Conservation (phyloP, 2,113 vertebrate genomes). For the Uria aalge region DNA sequence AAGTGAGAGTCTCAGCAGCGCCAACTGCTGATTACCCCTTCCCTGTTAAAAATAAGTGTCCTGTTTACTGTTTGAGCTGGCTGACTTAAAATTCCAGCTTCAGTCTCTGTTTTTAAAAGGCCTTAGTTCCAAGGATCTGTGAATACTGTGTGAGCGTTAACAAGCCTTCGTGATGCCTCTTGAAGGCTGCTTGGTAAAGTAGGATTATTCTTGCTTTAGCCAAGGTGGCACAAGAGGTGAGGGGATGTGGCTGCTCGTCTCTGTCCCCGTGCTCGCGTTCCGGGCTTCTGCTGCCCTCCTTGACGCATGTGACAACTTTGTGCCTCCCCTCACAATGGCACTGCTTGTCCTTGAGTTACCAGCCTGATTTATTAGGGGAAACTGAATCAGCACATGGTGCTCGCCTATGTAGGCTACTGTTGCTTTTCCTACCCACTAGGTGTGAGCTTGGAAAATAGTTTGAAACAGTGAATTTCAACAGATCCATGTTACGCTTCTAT, state of each 20-base stretch:
- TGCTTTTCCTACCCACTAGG: slow-evolving; percentile 13
- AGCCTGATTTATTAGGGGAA: background rate
- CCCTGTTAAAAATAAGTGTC: background rate
- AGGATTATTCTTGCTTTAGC: background rate
- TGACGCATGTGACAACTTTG: background rate
- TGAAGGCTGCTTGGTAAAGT: background rate
- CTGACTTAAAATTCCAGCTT: background rate
- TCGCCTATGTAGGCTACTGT: background rate
- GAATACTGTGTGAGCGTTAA: background rate
- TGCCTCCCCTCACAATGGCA: background rate
- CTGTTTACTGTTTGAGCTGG: background rate
- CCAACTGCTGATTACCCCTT: background rate
- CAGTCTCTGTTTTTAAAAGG: background rate
- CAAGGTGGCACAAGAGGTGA: background rate
- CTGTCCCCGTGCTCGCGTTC: accelerated
- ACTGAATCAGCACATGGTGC: background rate
- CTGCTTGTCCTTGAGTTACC: background rate
- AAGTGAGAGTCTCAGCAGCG: background rate
- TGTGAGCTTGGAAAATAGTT: slow-evolving; percentile 25
- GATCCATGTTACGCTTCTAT: background rate
- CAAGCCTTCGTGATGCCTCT: background rate
- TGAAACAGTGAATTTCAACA: background rate
- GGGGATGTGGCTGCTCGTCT: background rate
- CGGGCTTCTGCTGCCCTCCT: background rate
- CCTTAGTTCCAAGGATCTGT: background rate